Conservation (phyloP, 2,888 invertebrate genomes). For the Platerodrilus igneus region DNA sequence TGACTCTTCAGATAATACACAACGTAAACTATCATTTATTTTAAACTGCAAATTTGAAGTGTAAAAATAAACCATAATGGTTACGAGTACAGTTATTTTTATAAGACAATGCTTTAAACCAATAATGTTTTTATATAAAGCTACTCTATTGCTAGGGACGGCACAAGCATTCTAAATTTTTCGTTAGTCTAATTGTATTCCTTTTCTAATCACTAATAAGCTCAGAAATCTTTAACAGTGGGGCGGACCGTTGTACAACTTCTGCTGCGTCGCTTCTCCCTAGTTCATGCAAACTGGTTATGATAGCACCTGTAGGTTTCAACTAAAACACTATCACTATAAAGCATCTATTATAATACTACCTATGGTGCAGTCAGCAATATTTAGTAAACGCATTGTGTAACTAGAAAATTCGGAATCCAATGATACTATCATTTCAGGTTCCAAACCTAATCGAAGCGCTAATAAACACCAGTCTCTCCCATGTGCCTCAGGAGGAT, state of each 20-base stretch:
- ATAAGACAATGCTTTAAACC: neutral
- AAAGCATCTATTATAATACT: conserved; percentile 9
- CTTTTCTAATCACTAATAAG: conserved; percentile 10
- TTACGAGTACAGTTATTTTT: too few relatives aligned
- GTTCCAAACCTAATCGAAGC: conserved; percentile 56
- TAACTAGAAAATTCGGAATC: conserved; percentile 46
- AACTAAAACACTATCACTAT: conserved; percentile 8
- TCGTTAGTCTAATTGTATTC: conserved; percentile 4
- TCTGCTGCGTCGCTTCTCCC: conserved; percentile 59
- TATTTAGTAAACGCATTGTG: conserved; percentile 43
- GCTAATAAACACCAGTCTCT: conserved; percentile 76
- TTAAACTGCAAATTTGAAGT: too few relatives aligned
- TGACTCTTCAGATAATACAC: too few relatives aligned
- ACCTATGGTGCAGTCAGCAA: conserved; percentile 47
- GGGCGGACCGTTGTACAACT: conserved; percentile 54
- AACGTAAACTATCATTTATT: too few relatives aligned
- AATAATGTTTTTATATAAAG: neutral
- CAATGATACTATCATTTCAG: conserved; percentile 45
- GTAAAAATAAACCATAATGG: too few relatives aligned
- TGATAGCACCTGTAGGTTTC: conserved; percentile 49
- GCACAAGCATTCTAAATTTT: conserved; percentile 12
- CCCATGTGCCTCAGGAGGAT: conserved; percentile 67
- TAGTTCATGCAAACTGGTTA: conserved; percentile 55
- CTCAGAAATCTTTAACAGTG: conserved; percentile 37
- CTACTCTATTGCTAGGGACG: conserved; percentile 9